Base-by-base conservation (phyloP, 2,888 invertebrate species). In the Loripinus fragilis region DNA sequence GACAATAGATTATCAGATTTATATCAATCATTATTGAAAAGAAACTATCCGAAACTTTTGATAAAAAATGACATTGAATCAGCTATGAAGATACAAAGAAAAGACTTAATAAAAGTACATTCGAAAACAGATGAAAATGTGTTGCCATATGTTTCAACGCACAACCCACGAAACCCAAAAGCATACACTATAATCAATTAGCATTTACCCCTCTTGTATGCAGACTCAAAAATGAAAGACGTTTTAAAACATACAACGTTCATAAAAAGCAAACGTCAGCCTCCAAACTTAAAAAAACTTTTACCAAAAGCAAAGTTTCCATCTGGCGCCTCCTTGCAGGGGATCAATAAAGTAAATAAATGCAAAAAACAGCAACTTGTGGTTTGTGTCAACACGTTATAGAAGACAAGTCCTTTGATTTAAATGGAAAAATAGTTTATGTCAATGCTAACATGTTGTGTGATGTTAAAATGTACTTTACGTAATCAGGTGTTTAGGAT, bases 211-310 rank as follows among this genome's bases (percentile, higher is more conserved):
- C 17, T 50, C 7, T 20, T 50, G 5, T 50, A 50, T 23, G 50
- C 50, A 50, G 50, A 50, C n/a, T 50, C 50, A 50, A 50, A 50
- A 50, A 50, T 50, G 50, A 50, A 50, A 50, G 50, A 50, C 10
- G 50, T 50, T 20, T 12, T 50, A 23, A 50, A 50, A 50, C 5
- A 7, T 50, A 50, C 50, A 7, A 50, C 50, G 23, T 50, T 50
- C 50, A 50, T 50, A 15, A 50, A 50, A 50, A 50, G 50, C 50
- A 50, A 50, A 23, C 50, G 50, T 23, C 50, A 50, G n/a, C 50
- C n/a, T 50, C 50, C 10, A 20, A 50, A 20, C 50, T 50, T 50
- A 23, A 50, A 50, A 50, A 50, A 20, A n/a, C 17, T 23, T n/a
- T 50, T 50, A 50, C 10, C 50, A 15, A 50, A 50, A 50, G 50